Base-by-base conservation (phyloP, 2,113 vertebrate genomes). In the Pseudorectes ferrugineus region DNA sequence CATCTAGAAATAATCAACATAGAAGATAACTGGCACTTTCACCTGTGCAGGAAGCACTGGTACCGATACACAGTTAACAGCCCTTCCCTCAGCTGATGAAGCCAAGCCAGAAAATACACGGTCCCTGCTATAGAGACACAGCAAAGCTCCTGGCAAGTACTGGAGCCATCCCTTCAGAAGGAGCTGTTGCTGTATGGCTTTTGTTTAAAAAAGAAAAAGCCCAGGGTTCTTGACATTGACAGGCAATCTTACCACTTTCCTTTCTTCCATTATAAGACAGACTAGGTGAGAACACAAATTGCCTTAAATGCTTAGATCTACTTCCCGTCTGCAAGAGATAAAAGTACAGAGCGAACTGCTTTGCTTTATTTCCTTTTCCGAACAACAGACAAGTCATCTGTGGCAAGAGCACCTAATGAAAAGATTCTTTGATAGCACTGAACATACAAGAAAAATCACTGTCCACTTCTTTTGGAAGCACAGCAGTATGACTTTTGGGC, bases 311-410 rank as follows among this genome's bases (percentile, higher is more conserved):
- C 66, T 89, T 63, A 86, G 42, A 89, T 79, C 70, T 59, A 81
- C 84, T 89, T 88, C 70, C 87, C 1, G 16, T 85, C 93, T 97
- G 66, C 62, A 87, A 81, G 49, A 89, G 93, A 82, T 85, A 49
- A 61, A 94, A 85, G 61, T 33, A 92, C 48, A 91, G 80, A 92
- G 89, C 28, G 80, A 89, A 87, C 45, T 65, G 57, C 80, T 93
- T 86, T 88, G 86, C 75, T 92, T 93, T 94, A 94, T 85, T 92
- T 90, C 68, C 59, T 73, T 74, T 58, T 38, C 76, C 36, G 61
- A 92, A 77, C 57, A 93, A 83, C 79, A 75, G 73, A 87, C 24
- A 72, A 87, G 66, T 52, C 71, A 85, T 46, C 82, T 66, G 26
- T 72, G 48, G 71, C 58, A 78, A 85, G 45, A 88, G 74, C 54